Evolutionary conservation across 2,888 invertebrate species (phyloP).

Genomic region (Stratiomys singularior): DNA sequence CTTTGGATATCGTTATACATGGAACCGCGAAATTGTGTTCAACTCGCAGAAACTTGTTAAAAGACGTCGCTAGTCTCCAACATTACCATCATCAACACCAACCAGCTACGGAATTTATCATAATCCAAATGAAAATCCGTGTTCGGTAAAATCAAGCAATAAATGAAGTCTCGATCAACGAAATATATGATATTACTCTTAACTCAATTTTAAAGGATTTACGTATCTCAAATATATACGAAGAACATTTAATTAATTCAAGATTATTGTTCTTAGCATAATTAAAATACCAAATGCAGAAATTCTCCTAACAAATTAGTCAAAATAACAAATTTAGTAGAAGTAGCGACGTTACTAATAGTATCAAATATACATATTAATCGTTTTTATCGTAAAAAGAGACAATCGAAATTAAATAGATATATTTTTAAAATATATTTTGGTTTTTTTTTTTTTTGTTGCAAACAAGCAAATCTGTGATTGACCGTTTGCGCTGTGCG

Average conservation of each 20-base stretch:
- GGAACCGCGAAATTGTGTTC: slow-evolving; percentile 92
- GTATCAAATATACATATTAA: slow-evolving; percentile 25
- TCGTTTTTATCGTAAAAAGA: neutral
- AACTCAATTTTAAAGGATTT: neutral
- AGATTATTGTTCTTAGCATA: neutral
- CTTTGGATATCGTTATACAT: slow-evolving; percentile 88
- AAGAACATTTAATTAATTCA: slow-evolving; percentile 16
- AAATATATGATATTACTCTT: neutral
- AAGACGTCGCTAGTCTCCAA: slow-evolving; percentile 73
- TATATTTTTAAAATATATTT: neutral
- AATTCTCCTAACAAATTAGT: slow-evolving; percentile 14
- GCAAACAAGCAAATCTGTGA: slow-evolving; percentile 49
- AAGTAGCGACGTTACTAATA: slow-evolving; percentile 6
- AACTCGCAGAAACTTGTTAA: slow-evolving; percentile 93
- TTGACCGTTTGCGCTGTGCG: slow-evolving; percentile 49
- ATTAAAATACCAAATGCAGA: slow-evolving; percentile 32
- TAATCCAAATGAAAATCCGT: neutral
- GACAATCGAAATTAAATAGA: neutral
- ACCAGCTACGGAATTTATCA: slow-evolving; percentile 10
- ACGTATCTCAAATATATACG: neutral
- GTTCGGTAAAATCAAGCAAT: slow-evolving; percentile 23
- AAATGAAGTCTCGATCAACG: slow-evolving; percentile 30
- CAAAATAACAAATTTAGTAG: neutral
- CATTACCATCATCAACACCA: slow-evolving; percentile 33
- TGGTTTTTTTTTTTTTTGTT: neutral